Evolutionary conservation across 2,888 invertebrate genomes (phyloP).

Genomic region (Spilarctia lutea): DNA sequence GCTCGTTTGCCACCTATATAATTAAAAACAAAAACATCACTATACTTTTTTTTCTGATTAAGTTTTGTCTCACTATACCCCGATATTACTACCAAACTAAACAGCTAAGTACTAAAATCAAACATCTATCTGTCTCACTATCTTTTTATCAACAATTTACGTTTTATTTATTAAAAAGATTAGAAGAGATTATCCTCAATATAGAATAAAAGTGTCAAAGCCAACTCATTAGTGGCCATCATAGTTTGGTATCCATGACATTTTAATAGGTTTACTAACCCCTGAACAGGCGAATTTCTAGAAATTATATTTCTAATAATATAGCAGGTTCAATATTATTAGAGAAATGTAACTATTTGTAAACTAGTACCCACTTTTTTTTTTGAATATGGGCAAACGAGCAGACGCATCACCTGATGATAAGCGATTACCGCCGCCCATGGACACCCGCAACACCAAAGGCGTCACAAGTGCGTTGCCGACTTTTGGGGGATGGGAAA

Average conservation of each 20-base stretch:
- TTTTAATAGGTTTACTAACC: conserved; percentile 54
- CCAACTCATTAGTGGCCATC: conserved; percentile 29
- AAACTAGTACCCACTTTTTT: background rate
- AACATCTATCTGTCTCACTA: background rate
- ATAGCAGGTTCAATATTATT: background rate
- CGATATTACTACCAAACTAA: background rate
- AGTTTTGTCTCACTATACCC: background rate
- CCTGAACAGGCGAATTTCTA: conserved; percentile 13
- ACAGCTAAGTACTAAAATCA: background rate
- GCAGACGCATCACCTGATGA: too few relatives aligned
- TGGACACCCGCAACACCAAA: too few relatives aligned
- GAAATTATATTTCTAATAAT: background rate
- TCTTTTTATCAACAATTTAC: background rate
- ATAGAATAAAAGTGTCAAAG: background rate
- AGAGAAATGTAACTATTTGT: background rate
- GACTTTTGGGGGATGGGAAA: too few relatives aligned
- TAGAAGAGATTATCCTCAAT: background rate
- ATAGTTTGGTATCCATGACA: conserved; percentile 37
- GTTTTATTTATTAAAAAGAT: background rate
- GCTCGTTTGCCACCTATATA: too few relatives aligned
- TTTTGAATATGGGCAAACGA: too few relatives aligned
- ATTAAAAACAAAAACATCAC: too few relatives aligned
- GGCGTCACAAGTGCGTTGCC: too few relatives aligned
- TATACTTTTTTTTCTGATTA: background rate
- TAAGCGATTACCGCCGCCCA: too few relatives aligned